Evolutionary conservation across 2,888 invertebrate genomes (phyloP).

Genomic region (Diaperis boleti): DNA sequence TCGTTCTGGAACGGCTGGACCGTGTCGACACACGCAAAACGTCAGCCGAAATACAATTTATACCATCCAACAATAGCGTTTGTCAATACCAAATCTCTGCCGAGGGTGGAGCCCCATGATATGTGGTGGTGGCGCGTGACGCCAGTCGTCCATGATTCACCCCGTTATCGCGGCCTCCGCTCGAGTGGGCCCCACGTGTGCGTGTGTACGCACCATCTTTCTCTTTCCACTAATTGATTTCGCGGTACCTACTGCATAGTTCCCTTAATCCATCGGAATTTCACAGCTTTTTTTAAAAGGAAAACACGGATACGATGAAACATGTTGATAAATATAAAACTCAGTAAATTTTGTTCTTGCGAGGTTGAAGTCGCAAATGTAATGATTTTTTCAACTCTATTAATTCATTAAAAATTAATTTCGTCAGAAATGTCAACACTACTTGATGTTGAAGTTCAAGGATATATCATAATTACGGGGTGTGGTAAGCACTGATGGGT

Average conservation of each 20-base stretch:
- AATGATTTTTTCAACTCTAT: no score
- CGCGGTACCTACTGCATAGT: conserved; percentile 46
- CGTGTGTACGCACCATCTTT: conserved; percentile 46
- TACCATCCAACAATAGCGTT: conserved; percentile 62
- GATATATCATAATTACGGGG: no score
- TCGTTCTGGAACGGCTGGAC: conserved; percentile 61
- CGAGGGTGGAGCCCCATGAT: conserved; percentile 57
- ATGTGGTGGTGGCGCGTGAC: conserved; percentile 57
- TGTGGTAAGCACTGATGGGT: no score
- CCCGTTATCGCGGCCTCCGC: conserved; percentile 48
- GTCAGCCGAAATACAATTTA: conserved; percentile 61
- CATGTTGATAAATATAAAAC: no score
- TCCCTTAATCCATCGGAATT: conserved; percentile 49
- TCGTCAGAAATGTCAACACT: no score
- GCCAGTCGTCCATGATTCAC: conserved; percentile 55
- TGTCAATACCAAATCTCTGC: conserved; percentile 63
- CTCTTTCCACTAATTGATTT: conserved; percentile 53
- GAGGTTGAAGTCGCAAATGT: no score
- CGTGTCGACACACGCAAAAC: conserved; percentile 64
- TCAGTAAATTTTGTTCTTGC: no score
- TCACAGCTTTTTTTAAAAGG: conserved; percentile 48
- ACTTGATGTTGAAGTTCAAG: no score
- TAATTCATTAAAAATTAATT: no score
- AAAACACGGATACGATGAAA: no score
- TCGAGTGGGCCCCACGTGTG: conserved; percentile 44